These are phyloP conservation scores for Elanoides forficatus DNA, from an alignment of 2,113 vertebrate species.

Conservation along the genomic window DNA sequence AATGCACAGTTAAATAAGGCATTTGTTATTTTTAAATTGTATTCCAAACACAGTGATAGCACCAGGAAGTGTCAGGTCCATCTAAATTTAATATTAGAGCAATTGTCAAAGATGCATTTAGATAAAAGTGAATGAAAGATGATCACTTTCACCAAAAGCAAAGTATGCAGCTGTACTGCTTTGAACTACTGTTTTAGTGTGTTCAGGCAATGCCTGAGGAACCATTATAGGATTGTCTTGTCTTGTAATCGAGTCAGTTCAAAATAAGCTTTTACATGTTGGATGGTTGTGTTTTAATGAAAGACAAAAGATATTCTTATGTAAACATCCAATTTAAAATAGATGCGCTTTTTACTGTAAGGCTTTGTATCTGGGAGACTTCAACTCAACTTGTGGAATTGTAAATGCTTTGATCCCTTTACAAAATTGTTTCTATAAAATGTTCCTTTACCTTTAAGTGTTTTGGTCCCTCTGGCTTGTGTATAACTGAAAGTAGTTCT, in stretches of 20 bases:
- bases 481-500: not conserved
- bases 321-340: slow-evolving; percentile 21
- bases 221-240: not conserved
- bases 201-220: not conserved
- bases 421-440: not conserved
- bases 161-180: not conserved
- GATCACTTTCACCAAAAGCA: not conserved
- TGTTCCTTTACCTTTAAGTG: not conserved
- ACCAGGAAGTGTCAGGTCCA: not conserved
- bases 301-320: not conserved
- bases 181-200: slow-evolving; percentile 11
- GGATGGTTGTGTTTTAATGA: not conserved
- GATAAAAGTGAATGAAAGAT: not conserved
- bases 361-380: not conserved
- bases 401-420: not conserved
- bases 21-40: not conserved
- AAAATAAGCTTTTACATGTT: not conserved
- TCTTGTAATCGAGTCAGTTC: not conserved
- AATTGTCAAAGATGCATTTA: not conserved
- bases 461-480: not conserved
- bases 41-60: not conserved
- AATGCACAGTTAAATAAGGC: not conserved
- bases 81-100: not conserved
- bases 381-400: not conserved
- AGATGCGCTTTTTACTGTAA: not conserved